Base-by-base conservation (phyloP, 1,140 invertebrate genomes). In the Mizuhopecten yessoensis region DNA sequence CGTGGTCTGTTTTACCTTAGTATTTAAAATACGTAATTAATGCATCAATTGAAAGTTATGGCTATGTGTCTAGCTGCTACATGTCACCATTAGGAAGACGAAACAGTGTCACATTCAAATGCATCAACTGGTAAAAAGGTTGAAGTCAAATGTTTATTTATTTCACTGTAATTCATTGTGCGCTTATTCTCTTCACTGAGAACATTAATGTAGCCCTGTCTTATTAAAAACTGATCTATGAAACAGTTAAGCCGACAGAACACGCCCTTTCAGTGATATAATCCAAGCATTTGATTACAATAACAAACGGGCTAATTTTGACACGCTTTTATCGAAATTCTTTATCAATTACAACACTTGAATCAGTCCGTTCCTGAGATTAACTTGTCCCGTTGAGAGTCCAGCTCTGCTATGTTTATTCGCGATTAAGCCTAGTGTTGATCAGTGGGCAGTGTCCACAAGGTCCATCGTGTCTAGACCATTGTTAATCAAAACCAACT, bases 401-500 rank as follows among this genome's bases (percentile, higher is more conserved):
- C 17, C 57, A 75, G 23, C 23, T 75, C 57, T 7, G 11, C n/a
- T 75, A 29, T 29, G 57, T 75, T 75, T 75, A 75, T 75, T 75
- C n/a, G 57, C 11, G 57, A n/a, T 75, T 29, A 75, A 75, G 57
- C 57, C n/a, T 75, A 7, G 29, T n/a, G 57, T 29, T 75, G 57
- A 75, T n/a, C 57, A 75, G 57, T 75, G 57, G 57, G 57, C 57
- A 75, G 57, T 75, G n/a, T 75, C 57, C 57, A 75, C 57, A 75
- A 75, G 57, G 57, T 29, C n/a, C 57, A 75, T 75, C 57, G 57
- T 75, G 57, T 75, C 57, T 75, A 75, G 57, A 75, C 57, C 57
- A 75, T 75, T 75, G 57, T 75, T 75, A 75, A 75, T 75, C 57
- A 75, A 75, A 75, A 75, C n/a, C 57, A 75, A 75, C 57, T 75